Evolutionary conservation across 2,888 invertebrate genomes (phyloP), one percentile per base, ranked within the genome.

Genomic region (Lingula anatina): DNA sequence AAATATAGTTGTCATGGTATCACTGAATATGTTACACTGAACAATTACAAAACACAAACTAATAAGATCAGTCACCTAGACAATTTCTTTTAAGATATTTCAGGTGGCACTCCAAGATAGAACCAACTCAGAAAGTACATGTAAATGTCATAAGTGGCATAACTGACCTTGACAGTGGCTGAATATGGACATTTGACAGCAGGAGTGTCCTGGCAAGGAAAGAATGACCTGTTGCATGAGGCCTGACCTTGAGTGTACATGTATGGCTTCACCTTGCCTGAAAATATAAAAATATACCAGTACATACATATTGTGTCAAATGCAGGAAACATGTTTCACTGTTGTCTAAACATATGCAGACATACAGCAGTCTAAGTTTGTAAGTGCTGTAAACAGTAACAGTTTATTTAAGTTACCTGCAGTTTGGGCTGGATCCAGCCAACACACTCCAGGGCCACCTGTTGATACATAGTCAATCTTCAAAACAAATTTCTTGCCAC

Each of bases 171-270:
- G 24, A 62, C 60, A 46, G 49, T 48, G 25, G 62, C 62, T 28
- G 59, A 51, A 45, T 57, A 59, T 1, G 59, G 49, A 18, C 57
- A 47, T 46, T 62, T 62, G 41, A 62, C 55, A 7, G 58, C 57
- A 7, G 62, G 62, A 2, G 62, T 60, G 48, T 62, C 62, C 40
- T 62, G 62, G 39, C 60, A 60, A 2, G 62, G 62, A 41, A 62
- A 62, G 51, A 62, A 57, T 12, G 54, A 55, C 23, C 61, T 47
- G 49, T 62, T 62, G 27, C 51, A 40, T 25, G 57, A 55, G 5
- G 60, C 54, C 47, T 60, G 59, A 7, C 60, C 59, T 43, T 59
- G 62, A 5, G 59, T 62, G 52, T 59, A 62, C 53, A 62, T 38
- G 46, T 54, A 62, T 0, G 57, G 57, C 36, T 54, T 47, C 39